phyloP scores from a whole-genome alignment of 2,113 vertebrate genomes.

The Channa argus region DNA sequence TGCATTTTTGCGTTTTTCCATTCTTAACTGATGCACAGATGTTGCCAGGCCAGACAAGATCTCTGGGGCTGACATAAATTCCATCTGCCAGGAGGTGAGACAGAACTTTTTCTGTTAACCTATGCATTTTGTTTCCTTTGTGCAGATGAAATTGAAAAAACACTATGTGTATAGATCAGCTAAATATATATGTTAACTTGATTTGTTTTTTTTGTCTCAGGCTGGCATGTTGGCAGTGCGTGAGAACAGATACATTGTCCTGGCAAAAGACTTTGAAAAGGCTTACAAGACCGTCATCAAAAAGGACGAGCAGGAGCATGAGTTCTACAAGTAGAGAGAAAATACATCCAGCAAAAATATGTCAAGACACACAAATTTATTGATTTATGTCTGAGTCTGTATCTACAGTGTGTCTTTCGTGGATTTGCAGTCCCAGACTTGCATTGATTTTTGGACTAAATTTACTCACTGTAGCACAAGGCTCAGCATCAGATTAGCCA shows the following conservation, averaged over 20 bases:
- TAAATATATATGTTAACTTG: background rate
- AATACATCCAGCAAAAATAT: background rate
- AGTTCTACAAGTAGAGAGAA: slow-evolving; percentile 93
- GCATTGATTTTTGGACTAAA: slow-evolving; percentile 54
- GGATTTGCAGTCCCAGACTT: slow-evolving; percentile 45
- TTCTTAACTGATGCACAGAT: slow-evolving; percentile 86
- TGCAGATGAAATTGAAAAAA: background rate
- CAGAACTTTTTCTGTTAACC: background rate
- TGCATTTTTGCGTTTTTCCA: slow-evolving; percentile 3
- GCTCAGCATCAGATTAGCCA: slow-evolving; percentile 34
- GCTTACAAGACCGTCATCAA: slow-evolving; percentile 96
- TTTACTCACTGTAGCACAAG: slow-evolving; percentile 45
- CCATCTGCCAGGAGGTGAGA: slow-evolving; percentile 95
- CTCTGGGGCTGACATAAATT: slow-evolving; percentile 95
- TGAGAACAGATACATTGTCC: slow-evolving; percentile 94
- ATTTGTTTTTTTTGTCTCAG: slow-evolving; percentile 67
- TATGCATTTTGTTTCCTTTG: background rate
- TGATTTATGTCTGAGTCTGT: slow-evolving; percentile 44
- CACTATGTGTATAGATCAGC: background rate
- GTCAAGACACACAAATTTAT: slow-evolving; percentile 42
- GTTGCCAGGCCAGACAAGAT: slow-evolving; percentile 96
- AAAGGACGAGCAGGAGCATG: slow-evolving; percentile 96
- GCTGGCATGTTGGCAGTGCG: slow-evolving; percentile 94
- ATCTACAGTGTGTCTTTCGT: slow-evolving; percentile 43
- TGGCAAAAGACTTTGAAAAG: slow-evolving; percentile 96